Conservation (phyloP, 2,113 vertebrate genomes). For the Gambusia holbrooki region DNA sequence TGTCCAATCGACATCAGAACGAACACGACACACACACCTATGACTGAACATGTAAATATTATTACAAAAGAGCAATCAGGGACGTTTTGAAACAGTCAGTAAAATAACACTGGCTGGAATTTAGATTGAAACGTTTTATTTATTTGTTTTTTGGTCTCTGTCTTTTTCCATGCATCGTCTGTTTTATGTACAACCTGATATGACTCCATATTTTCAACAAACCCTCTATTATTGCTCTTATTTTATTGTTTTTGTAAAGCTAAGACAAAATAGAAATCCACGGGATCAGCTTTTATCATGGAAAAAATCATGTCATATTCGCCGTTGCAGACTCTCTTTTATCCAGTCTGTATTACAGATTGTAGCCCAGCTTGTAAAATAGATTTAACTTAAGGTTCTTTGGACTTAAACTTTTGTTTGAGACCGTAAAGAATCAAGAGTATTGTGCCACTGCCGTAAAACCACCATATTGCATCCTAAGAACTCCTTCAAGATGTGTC, state of each 20-base stretch:
- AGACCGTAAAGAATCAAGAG: neutral
- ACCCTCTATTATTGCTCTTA: neutral
- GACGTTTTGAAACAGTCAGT: neutral
- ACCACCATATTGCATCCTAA: no score
- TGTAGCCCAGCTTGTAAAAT: neutral
- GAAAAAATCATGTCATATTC: neutral
- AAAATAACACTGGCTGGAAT: neutral
- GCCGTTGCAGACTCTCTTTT: neutral
- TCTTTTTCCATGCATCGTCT: neutral
- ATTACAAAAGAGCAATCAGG: neutral
- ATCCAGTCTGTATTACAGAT: neutral
- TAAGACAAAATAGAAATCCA: neutral
- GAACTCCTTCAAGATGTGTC: neutral
- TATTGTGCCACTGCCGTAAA: neutral
- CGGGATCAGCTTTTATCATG: neutral
- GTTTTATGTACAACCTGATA: neutral
- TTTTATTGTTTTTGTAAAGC: neutral
- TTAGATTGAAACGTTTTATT: neutral
- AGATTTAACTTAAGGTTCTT: neutral
- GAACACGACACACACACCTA: neutral
- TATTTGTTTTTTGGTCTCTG: no score
- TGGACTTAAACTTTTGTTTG: neutral
- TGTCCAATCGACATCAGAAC: neutral
- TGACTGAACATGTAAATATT: neutral
- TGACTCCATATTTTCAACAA: neutral